phyloP scores from a whole-genome alignment of 2,888 invertebrate genomes.

The Tryphoninae sp. region DNA sequence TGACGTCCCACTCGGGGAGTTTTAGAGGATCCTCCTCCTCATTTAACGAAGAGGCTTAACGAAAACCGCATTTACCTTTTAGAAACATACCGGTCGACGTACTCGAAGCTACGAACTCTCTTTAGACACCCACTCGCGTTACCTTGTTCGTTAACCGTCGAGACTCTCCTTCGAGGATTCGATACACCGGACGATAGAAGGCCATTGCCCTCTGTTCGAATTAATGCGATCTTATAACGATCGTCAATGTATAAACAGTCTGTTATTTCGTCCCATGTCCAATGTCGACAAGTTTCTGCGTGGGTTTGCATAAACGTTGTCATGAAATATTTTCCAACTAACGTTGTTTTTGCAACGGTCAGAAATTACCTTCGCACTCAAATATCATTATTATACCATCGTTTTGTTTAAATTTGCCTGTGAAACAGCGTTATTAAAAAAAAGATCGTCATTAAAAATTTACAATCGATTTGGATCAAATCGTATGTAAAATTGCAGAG shows the following conservation, averaged over 20 bases:
- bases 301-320: conserved; percentile 36
- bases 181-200: conserved; percentile 11
- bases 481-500: neutral
- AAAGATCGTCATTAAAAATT: neutral
- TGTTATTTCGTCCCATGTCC: conserved; percentile 24
- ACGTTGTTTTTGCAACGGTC: conserved; percentile 29
- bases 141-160: conserved; percentile 29
- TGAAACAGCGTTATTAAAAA: too few species aligned
- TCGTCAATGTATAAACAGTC: conserved; percentile 8
- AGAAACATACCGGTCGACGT: neutral
- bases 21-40: too few species aligned
- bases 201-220: conserved; percentile 52
- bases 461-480: neutral
- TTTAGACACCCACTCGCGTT: conserved; percentile 1
- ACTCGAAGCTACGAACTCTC: neutral
- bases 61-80: neutral
- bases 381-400: too few species aligned
- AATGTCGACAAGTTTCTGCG: neutral
- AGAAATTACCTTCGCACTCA: conserved; percentile 12
- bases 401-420: too few species aligned
- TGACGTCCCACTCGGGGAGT: too few species aligned
- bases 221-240: conserved; percentile 47
- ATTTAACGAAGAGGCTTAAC: too few species aligned
- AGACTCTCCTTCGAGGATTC: conserved; percentile 20
- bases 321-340: conserved; percentile 22